Percentiles rank a stretch among this genome's conserved stretches.
Conservation (phyloP, 2,113 vertebrate species). For the Pan paniscus region DNA sequence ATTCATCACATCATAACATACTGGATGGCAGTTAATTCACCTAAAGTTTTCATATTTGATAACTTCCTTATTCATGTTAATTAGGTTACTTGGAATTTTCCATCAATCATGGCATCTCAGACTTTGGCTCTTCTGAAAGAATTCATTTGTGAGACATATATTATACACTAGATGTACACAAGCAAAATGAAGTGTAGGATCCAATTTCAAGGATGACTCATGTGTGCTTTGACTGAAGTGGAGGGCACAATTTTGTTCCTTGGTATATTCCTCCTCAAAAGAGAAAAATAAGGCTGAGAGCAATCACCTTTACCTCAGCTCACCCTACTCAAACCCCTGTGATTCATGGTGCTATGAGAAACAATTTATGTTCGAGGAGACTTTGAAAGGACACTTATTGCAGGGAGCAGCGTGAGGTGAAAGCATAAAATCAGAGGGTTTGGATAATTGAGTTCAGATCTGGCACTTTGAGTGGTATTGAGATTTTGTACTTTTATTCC, state of each 20-base stretch:
- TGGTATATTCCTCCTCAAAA: constrained; percentile 35
- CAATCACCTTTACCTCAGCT: neutral
- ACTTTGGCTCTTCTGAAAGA: constrained; percentile 66
- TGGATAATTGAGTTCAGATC: neutral
- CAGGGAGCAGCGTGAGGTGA: neutral
- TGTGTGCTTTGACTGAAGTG: constrained; percentile 45
- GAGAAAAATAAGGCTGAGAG: neutral
- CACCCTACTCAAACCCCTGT: neutral
- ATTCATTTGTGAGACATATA: constrained; percentile 57
- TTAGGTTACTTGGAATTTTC: constrained; percentile 69
- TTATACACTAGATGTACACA: constrained; percentile 46
- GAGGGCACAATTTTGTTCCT: neutral
- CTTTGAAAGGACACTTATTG: neutral
- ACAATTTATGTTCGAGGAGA: neutral
- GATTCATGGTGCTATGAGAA: neutral
- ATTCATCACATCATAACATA: constrained; percentile 55
- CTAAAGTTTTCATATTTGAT: constrained; percentile 60
- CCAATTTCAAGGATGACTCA: constrained; percentile 60
- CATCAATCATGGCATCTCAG: constrained; percentile 64
- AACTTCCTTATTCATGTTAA: constrained; percentile 60
- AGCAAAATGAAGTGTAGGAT: constrained; percentile 55
- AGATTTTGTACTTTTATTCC: neutral
- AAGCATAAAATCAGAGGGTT: neutral
- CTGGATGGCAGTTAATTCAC: constrained; percentile 62
- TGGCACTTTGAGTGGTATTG: neutral